Conservation (phyloP, 2,113 vertebrate species). For the Elachura formosa region DNA sequence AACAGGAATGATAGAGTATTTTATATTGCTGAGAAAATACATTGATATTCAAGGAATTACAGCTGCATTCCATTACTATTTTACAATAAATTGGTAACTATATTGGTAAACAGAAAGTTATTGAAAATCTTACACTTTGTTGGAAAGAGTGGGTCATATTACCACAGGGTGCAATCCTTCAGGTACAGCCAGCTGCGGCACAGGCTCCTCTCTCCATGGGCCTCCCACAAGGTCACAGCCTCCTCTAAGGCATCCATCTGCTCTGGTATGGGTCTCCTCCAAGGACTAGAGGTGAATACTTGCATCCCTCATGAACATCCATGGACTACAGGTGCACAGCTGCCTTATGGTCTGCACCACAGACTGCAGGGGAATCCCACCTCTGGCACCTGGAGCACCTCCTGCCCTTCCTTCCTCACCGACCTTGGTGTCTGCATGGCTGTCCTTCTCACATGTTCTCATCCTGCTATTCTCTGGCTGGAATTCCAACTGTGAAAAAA, state of each 20-base stretch:
- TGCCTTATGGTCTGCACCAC: fast-evolving
- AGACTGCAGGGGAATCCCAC: neutral
- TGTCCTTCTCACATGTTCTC: neutral
- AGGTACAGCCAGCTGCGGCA: fast-evolving
- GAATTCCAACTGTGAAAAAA: neutral
- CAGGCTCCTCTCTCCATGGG: neutral
- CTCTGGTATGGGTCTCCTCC: neutral
- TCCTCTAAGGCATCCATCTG: neutral
- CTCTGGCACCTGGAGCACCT: neutral
- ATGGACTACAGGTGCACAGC: neutral
- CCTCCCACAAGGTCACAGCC: neutral
- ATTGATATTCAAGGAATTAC: neutral
- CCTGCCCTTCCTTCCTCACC: neutral
- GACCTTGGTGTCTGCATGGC: neutral
- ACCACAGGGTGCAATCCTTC: fast-evolving
- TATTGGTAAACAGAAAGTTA: neutral
- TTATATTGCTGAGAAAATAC: neutral
- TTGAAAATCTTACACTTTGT: neutral
- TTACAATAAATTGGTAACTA: neutral
- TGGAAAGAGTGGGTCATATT: neutral
- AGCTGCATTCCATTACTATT: neutral
- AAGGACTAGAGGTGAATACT: too few species aligned
- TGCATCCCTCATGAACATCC: fast-evolving
- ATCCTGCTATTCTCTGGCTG: neutral
- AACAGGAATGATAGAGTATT: neutral